Percentiles rank a stretch among this genome's conserved stretches.
Evolutionary conservation across 2,888 invertebrate genomes (phyloP).

Genomic region (Stenurella melanura): DNA sequence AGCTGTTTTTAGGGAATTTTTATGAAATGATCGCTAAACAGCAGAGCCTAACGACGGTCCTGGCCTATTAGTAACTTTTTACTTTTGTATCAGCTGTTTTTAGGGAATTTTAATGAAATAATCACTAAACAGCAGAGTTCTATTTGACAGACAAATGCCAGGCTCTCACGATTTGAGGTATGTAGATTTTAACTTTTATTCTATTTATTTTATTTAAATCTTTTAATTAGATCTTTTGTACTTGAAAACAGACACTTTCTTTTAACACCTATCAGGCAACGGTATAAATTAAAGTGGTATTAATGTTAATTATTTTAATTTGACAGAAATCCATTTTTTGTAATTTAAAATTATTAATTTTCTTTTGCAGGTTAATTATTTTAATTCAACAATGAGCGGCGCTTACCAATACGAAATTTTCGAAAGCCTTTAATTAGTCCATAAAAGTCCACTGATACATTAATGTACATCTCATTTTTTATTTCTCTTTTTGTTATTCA

Average conservation of each 20-base stretch:
- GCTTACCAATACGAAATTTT: conserved; percentile 13
- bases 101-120: conserved; percentile 14
- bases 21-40: conserved; percentile 11
- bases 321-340: conserved; percentile 25
- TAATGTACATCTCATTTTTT: conserved; percentile 27
- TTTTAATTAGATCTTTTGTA: not conserved
- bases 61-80: conserved; percentile 13
- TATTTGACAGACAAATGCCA: conserved; percentile 45
- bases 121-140: conserved; percentile 25
- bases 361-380: conserved; percentile 34
- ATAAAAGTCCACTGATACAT: not conserved
- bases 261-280: not conserved
- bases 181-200: conserved; percentile 11
- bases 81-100: conserved; percentile 13
- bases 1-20: conserved; percentile 23
- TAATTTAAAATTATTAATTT: conserved; percentile 27
- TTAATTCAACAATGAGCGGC: conserved; percentile 31
- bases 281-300: not conserved
- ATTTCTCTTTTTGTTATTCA: conserved; percentile 11
- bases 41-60: not conserved
- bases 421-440: conserved; percentile 4
- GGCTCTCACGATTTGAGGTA: conserved; percentile 30
- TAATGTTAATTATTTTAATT: conserved; percentile 8
- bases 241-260: not conserved
- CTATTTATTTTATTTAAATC: not conserved